These are phyloP conservation scores for Drosophila bocqueti DNA, from an alignment of 1,140 invertebrate species.

Conservation along the genomic window DNA sequence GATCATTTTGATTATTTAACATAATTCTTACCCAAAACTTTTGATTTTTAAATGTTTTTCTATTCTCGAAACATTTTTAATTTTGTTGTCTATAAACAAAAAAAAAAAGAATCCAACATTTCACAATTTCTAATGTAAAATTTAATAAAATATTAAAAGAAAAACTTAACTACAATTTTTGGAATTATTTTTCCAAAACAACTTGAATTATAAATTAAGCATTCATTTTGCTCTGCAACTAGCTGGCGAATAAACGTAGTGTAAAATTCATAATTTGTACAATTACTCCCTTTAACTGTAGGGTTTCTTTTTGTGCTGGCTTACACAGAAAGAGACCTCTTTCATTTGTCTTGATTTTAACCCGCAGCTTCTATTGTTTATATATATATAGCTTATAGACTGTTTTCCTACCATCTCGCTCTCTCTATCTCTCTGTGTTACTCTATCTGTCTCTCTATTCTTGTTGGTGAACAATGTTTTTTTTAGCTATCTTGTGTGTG, in stretches of 20 bases:
- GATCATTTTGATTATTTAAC: no score
- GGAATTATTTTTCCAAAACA: neutral
- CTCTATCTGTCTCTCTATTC: slow-evolving; percentile 40
- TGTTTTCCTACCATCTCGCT: slow-evolving; percentile 48
- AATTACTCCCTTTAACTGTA: neutral
- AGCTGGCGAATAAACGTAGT: slow-evolving; percentile 32
- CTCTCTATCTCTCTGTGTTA: slow-evolving; percentile 46
- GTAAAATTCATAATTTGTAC: slow-evolving; percentile 1
- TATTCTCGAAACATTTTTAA: no score
- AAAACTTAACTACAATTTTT: neutral
- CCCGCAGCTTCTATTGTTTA: slow-evolving; percentile 64
- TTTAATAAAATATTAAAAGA: neutral
- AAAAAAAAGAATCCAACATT: neutral
- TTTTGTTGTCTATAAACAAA: neutral
- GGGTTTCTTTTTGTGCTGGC: slow-evolving; percentile 16
- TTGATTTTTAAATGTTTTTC: no score
- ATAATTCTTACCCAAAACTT: no score
- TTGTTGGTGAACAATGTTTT: slow-evolving; percentile 48
- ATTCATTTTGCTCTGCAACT: neutral
- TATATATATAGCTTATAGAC: slow-evolving; percentile 67
- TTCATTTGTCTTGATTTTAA: slow-evolving; percentile 29
- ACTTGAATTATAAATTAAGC: no score
- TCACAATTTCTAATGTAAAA: neutral
- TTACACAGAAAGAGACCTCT: slow-evolving; percentile 13
- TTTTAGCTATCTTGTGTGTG: slow-evolving; percentile 75